Evolutionary conservation across 2,888 invertebrate species (phyloP).

Genomic region (Hypselothyrea guttata): DNA sequence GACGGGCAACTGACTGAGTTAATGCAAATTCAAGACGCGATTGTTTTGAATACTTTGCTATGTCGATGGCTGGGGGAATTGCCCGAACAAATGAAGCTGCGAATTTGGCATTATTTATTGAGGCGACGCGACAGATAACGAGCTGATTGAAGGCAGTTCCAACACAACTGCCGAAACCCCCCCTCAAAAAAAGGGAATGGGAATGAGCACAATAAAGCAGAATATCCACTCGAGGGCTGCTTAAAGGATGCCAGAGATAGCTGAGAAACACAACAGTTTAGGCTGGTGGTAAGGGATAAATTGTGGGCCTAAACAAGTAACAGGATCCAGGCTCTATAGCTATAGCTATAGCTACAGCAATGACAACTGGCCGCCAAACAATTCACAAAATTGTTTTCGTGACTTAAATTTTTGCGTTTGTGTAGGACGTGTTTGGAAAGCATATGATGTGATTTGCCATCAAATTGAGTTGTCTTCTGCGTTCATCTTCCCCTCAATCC

Average conservation of each 20-base stretch:
- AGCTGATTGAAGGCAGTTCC: constrained; percentile 42
- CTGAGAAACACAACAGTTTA: constrained; percentile 30
- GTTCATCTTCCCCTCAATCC: not conserved
- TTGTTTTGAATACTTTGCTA: constrained; percentile 61
- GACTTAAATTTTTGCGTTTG: constrained; percentile 81
- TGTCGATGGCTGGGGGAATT: constrained; percentile 19
- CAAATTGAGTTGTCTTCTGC: constrained; percentile 78
- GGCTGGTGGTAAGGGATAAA: not conserved
- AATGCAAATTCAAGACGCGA: constrained; percentile 67
- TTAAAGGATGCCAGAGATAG: constrained; percentile 47
- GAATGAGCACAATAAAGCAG: constrained; percentile 47
- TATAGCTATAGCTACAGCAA: constrained; percentile 20
- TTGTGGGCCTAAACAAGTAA: not conserved
- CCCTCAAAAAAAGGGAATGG: not conserved
- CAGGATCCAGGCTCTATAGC: not conserved
- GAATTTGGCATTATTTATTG: constrained; percentile 55
- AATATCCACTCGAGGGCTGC: constrained; percentile 67
- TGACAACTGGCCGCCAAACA: constrained; percentile 72
- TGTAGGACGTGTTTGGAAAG: constrained; percentile 82
- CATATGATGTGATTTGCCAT: constrained; percentile 82
- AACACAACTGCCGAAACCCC: too few relatives aligned
- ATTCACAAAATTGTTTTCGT: constrained; percentile 83
- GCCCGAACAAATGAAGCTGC: constrained; percentile 59
- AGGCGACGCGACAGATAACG: constrained; percentile 48
- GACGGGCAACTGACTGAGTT: constrained; percentile 34